A percentile compares a stretch with the other conserved stretches of the same genome.
phyloP scores from a whole-genome alignment of 1,140 invertebrate genomes.

The Popillia japonica region DNA sequence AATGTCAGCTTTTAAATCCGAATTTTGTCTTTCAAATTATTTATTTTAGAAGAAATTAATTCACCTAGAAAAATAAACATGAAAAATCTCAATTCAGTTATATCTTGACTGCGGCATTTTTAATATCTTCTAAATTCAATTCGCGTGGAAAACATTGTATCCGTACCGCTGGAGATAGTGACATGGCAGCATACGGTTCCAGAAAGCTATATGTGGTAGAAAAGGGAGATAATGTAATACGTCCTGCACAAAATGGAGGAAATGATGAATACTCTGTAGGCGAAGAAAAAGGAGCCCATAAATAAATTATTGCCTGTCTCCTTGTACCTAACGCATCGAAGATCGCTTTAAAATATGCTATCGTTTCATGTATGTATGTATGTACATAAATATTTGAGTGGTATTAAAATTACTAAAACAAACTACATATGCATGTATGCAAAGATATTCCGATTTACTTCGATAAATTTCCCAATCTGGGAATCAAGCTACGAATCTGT shows the following conservation, averaged over 20 bases:
- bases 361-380: neutral
- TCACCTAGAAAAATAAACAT: no score
- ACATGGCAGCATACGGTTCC: neutral
- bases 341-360: neutral
- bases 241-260: neutral
- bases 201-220: neutral
- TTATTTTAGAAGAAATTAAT: no score
- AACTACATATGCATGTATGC: no score
- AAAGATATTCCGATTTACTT: no score
- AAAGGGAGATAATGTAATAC: neutral
- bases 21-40: neutral
- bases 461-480: neutral
- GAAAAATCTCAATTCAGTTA: no score
- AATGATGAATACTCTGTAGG: neutral
- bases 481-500: neutral
- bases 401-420: no score
- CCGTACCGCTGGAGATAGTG: neutral
- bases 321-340: neutral
- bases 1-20: neutral
- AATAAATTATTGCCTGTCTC: neutral
- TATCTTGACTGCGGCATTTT: neutral
- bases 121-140: neutral
- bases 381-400: no score
- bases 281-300: neutral
- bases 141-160: neutral